Conservation (phyloP, 92 coral and sea anemone species). For the Palythoa heliodiscus region DNA sequence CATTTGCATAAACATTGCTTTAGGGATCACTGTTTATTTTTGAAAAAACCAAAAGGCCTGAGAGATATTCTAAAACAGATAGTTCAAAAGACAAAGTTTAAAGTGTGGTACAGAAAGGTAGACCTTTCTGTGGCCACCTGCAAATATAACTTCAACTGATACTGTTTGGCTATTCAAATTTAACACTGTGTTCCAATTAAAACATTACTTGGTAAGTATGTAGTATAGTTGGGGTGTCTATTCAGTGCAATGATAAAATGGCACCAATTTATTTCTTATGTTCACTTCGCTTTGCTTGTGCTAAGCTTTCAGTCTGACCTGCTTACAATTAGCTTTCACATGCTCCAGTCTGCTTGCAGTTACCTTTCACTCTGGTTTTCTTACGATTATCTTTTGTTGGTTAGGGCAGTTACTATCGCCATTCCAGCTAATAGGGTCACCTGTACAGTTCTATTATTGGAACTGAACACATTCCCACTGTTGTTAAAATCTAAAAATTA, state of each 20-base stretch:
- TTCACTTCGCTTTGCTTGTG: constrained; percentile 51
- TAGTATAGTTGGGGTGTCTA: constrained; percentile 45
- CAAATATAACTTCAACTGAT: constrained; percentile 35
- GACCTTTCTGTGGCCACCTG: constrained; percentile 51
- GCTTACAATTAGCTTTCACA: constrained; percentile 54
- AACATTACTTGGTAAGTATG: constrained; percentile 47
- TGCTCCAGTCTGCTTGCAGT: constrained; percentile 54
- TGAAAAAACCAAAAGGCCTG: constrained; percentile 52
- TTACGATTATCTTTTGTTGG: constrained; percentile 47
- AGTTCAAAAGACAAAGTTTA: constrained; percentile 37
- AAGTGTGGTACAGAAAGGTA: constrained; percentile 53
- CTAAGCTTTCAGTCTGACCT: constrained; percentile 54
- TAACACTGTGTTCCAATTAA: constrained; percentile 47
- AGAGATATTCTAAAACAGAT: constrained; percentile 39
- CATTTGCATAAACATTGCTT: constrained; percentile 29
- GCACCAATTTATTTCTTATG: constrained; percentile 49
- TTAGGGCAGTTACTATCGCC: constrained; percentile 54
- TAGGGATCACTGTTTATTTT: constrained; percentile 48
- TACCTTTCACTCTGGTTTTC: constrained; percentile 53
- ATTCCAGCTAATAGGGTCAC: constrained; percentile 39
- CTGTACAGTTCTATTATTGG: constrained; percentile 33
- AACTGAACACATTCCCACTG: constrained; percentile 43
- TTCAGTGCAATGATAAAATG: constrained; percentile 46
- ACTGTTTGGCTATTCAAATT: constrained; percentile 42
- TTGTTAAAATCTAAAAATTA: constrained; percentile 44